Percentiles rank a stretch among this genome's conserved stretches.
phyloP scores from a whole-genome alignment of 2,113 vertebrate genomes.

The Cygnus buccinator region DNA sequence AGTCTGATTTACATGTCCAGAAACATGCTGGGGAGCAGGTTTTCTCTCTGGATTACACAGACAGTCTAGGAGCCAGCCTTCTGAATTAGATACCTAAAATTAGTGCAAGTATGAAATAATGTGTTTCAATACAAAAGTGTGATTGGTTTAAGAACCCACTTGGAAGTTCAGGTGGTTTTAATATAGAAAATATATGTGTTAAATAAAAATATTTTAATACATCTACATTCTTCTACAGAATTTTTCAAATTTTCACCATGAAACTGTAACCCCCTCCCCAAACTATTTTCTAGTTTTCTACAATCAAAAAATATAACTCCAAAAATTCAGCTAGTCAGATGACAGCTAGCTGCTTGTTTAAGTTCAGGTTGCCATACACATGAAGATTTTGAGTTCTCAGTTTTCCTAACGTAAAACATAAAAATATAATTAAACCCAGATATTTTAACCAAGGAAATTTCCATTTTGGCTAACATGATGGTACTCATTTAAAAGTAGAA shows the following conservation, averaged over 20 bases:
- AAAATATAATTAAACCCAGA: background rate
- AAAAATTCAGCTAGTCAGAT: background rate
- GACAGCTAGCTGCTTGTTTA: background rate
- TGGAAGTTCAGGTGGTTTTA: background rate
- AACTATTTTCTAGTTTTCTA: background rate
- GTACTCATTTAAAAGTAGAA: background rate
- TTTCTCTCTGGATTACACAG: constrained; percentile 18
- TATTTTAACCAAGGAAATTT: constrained; percentile 15
- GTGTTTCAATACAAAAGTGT: background rate
- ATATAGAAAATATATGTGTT: background rate
- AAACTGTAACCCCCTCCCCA: background rate
- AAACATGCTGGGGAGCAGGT: constrained; percentile 40
- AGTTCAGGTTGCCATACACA: background rate
- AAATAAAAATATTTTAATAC: background rate
- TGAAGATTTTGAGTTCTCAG: background rate
- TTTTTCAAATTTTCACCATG: background rate
- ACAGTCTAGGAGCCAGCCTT: background rate
- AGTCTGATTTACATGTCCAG: background rate
- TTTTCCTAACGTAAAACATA: background rate
- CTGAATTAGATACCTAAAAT: constrained; percentile 25
- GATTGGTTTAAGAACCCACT: background rate
- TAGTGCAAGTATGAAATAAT: background rate
- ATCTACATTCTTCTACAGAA: background rate
- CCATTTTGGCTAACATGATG: background rate
- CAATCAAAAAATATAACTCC: background rate